Conservation (phyloP, 2,113 vertebrate species). For the Tringa solitaria region DNA sequence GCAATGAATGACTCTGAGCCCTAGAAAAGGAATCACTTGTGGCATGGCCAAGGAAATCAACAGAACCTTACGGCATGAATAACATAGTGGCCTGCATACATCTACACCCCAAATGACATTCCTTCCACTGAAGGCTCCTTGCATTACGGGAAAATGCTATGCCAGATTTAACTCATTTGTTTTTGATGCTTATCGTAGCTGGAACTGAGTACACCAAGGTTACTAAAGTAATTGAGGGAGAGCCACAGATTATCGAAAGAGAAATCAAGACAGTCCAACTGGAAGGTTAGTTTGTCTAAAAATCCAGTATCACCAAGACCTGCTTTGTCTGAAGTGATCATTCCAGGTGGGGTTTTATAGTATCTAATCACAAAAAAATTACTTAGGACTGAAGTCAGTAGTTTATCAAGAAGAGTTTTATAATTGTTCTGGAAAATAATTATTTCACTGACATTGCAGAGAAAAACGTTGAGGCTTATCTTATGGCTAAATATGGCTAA, state of each 20-base stretch:
- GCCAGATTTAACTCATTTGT: slow-evolving; percentile 25
- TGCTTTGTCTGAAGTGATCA: neutral
- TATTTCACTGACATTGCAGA: neutral
- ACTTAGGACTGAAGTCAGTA: neutral
- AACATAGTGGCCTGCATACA: neutral
- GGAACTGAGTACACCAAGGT: slow-evolving; percentile 65
- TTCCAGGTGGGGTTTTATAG: neutral
- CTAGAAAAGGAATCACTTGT: neutral
- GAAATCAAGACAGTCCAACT: slow-evolving; percentile 64
- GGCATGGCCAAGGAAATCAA: neutral
- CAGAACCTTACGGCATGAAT: neutral
- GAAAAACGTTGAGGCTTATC: neutral
- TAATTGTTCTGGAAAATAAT: neutral
- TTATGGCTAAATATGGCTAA: neutral
- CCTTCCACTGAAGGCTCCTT: neutral
- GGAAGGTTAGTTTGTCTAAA: slow-evolving; percentile 68
- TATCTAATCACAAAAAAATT: neutral
- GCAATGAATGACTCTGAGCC: neutral
- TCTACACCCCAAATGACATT: neutral
- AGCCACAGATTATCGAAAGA: slow-evolving; percentile 62
- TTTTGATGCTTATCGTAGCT: slow-evolving; percentile 51
- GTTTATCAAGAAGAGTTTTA: neutral
- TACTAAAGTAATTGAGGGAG: slow-evolving; percentile 72
- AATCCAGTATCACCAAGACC: neutral
- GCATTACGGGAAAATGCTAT: neutral